Evolutionary conservation across 2,797 vertebrate species (phyloP), one percentile per base, ranked within the genome.

Genomic region (Sphaeramia orbicularis): DNA sequence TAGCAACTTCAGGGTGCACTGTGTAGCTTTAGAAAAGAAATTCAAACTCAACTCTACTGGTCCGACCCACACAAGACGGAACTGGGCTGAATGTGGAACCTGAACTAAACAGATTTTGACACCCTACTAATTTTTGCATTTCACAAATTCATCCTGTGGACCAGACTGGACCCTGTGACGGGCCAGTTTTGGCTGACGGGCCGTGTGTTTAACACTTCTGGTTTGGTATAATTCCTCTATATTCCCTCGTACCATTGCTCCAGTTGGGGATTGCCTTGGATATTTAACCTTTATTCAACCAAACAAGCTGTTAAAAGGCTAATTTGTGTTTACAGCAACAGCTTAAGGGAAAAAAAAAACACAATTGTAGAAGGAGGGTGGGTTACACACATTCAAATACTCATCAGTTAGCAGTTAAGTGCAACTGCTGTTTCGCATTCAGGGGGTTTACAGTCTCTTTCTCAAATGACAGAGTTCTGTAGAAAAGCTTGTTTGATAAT

Each of bases 211-310:
- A n/a, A n/a, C n/a, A n/a, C n/a, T n/a, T n/a, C n/a, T n/a, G n/a
- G n/a, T n/a, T n/a, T n/a, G n/a, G n/a, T n/a, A n/a, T n/a, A 53
- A 45, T 54, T 48, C 54, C 13, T 58, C 44, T 10, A 14, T 37
- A 14, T 37, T 27, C 10, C 45, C 4, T n/a, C 19, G 3, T 49
- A 36, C 41, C 13, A 15, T 8, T 0, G 0, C 38, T 64, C 8
- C 24, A 45, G 58, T 21, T 7, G 8, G 40, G 49, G 37, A 13
- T 19, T 2, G 3, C 45, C 36, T 19, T 16, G 24, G 51, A 71
- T 41, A 45, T 62, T 19, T 59, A 55, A 65, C 50, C 49, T 59
- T 65, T 27, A 37, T 78, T 81, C 64, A 68, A 60, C 27, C 51
- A 41, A 11, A 13, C 36, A 51, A 51, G 38, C 54, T 60, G 52